These are phyloP conservation scores for Archaeoteleia sp. DNA, from an alignment of 2,888 invertebrate species.

Conservation along the genomic window DNA sequence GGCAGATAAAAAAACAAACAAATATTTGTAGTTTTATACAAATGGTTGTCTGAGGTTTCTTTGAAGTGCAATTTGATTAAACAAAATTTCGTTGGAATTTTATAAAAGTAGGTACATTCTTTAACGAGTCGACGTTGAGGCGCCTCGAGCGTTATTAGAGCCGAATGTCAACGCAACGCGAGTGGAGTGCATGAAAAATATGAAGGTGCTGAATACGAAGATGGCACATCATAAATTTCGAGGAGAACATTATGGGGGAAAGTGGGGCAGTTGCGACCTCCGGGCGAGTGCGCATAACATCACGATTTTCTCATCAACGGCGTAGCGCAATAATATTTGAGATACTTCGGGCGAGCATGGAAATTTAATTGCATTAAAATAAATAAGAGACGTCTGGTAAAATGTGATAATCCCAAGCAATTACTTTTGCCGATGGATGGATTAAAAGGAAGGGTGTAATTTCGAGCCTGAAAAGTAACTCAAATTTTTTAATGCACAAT, in stretches of 20 bases:
- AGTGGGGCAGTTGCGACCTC: slow-evolving; percentile 40
- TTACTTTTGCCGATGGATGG: no score
- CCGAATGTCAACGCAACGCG: slow-evolving; percentile 27
- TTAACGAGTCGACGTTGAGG: slow-evolving; percentile 10
- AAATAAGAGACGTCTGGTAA: slow-evolving; percentile 16
- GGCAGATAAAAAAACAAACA: no score
- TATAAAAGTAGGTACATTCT: no score
- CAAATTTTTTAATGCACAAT: no score
- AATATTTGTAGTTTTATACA: no score
- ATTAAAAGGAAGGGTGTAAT: no score
- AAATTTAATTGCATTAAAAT: slow-evolving; percentile 32
- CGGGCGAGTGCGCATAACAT: slow-evolving; percentile 39
- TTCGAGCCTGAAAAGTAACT: no score
- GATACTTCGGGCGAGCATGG: slow-evolving; percentile 27
- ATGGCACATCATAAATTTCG: slow-evolving; percentile 40
- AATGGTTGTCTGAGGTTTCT: no score
- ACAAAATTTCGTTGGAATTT: no score
- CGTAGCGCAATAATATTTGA: slow-evolving; percentile 42
- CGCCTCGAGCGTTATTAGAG: slow-evolving; percentile 17
- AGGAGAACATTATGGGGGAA: slow-evolving; percentile 38
- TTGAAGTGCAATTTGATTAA: no score
- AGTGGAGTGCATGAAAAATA: slow-evolving; percentile 36
- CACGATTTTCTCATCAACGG: slow-evolving; percentile 48
- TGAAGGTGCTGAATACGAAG: no score
- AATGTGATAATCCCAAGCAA: no score